Conservation (phyloP, 2,113 vertebrate genomes). For the Datnioides undecimradiatus region DNA sequence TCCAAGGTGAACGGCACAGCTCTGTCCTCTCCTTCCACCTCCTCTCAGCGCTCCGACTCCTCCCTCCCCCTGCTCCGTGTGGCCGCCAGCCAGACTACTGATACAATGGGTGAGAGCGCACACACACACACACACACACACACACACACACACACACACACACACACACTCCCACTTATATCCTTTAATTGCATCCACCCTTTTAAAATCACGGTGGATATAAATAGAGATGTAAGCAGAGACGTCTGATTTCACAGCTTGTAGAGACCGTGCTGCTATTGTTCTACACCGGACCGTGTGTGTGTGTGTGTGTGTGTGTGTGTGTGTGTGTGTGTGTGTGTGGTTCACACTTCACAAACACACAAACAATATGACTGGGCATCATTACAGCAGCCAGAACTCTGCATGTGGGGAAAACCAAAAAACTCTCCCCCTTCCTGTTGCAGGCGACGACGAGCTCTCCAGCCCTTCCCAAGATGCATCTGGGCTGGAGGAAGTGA, state of each 20-base stretch:
- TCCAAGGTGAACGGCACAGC: constrained; percentile 97
- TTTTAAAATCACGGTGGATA: neutral
- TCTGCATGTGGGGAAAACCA: neutral
- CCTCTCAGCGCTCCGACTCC: constrained; percentile 96
- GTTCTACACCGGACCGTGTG: neutral
- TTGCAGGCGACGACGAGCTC: constrained; percentile 94
- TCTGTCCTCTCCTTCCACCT: constrained; percentile 95
- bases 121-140: constrained; percentile 21
- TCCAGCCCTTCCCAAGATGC: constrained; percentile 94
- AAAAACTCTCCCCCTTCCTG: neutral
- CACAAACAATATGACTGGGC: neutral
- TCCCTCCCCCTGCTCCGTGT: constrained; percentile 96
- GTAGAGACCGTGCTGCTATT: neutral
- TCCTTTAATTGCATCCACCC: constrained; percentile 27
- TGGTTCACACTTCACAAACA: neutral
- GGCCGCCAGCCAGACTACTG: constrained; percentile 98
- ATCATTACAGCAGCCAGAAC: neutral
- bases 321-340: neutral
- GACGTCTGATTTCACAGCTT: constrained; percentile 3
- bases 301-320: neutral
- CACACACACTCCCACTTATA: constrained; percentile 3
- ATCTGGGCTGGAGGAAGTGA: constrained; percentile 96
- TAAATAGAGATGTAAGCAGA: constrained; percentile 22
- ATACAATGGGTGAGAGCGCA: constrained; percentile 92
- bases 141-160: too few relatives aligned